phyloP scores from a whole-genome alignment of 1,140 invertebrate genomes.

The Trichonephila clavata region DNA sequence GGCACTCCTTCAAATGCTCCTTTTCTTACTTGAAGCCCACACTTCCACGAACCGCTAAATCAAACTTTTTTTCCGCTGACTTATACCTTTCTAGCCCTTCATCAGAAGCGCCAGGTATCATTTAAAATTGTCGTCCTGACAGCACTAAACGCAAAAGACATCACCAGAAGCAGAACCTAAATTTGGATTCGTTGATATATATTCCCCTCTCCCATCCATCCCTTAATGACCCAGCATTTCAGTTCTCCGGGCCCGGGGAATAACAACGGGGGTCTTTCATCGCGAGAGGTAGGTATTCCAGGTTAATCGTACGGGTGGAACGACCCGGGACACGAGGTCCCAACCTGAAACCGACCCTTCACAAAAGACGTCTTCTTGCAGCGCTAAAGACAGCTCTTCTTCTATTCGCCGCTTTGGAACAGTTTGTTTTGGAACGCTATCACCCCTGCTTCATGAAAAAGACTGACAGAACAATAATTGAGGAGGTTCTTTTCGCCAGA shows the following conservation, averaged over 20 bases:
- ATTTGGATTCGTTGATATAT: slow-evolving; percentile 57
- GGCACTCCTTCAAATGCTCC: too few relatives aligned
- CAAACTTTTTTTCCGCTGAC: not conserved
- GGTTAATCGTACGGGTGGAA: slow-evolving; percentile 69
- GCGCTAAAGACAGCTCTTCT: not conserved
- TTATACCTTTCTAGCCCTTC: not conserved
- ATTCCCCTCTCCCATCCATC: slow-evolving; percentile 27
- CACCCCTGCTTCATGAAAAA: not conserved
- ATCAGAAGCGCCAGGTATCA: slow-evolving; percentile 9
- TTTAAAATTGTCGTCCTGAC: slow-evolving; percentile 49
- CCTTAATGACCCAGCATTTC: slow-evolving; percentile 41
- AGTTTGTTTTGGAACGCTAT: slow-evolving; percentile 51
- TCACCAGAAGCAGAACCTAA: slow-evolving; percentile 60
- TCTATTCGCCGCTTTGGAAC: slow-evolving; percentile 25
- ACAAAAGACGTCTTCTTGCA: not conserved
- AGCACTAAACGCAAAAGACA: slow-evolving; percentile 49
- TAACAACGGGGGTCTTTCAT: slow-evolving; percentile 53
- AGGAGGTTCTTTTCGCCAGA: not conserved
- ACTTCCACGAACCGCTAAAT: not conserved
- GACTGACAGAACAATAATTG: slow-evolving; percentile 21
- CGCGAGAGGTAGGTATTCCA: slow-evolving; percentile 48
- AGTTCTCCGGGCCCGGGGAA: not conserved
- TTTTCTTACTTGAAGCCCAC: not conserved
- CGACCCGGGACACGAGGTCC: slow-evolving; percentile 31
- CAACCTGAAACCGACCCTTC: slow-evolving; percentile 32